Percentiles rank a stretch among this genome's conserved stretches.
These are phyloP conservation scores for Parazoanthus atlanticus DNA, from an alignment of 92 coral and sea anemone genomes.

Conservation along the genomic window DNA sequence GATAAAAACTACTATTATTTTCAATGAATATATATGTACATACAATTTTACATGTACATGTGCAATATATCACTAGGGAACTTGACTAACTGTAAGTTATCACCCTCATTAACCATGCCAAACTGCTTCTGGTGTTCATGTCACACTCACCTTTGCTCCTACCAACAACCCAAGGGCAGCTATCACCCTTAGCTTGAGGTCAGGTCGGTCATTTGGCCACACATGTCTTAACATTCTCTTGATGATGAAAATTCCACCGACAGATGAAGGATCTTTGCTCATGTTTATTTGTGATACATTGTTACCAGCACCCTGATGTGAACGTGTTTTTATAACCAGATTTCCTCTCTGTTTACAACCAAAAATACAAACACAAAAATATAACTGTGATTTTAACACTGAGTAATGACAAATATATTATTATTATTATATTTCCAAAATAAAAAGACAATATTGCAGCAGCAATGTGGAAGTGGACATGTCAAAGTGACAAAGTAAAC, in stretches of 20 bases:
- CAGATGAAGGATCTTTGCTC: constrained; percentile 55
- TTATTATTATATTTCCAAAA: background rate
- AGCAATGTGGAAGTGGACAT: too few species aligned
- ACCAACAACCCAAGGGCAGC: constrained; percentile 81
- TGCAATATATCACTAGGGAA: too few species aligned
- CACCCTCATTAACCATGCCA: too few species aligned
- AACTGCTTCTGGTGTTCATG: background rate
- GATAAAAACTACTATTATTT: too few species aligned
- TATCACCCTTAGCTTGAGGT: constrained; percentile 87
- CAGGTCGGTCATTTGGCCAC: constrained; percentile 98
- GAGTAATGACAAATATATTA: background rate
- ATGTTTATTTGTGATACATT: constrained; percentile 62
- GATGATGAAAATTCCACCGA: constrained; percentile 60
- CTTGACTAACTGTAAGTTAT: too few species aligned
- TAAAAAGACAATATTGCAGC: background rate
- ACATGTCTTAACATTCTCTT: constrained; percentile 94
- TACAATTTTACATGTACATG: too few species aligned
- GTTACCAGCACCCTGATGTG: constrained; percentile 55
- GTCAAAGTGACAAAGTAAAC: too few species aligned
- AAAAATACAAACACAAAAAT: background rate
- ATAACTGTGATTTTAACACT: background rate
- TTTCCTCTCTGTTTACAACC: constrained; percentile 30
- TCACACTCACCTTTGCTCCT: constrained; percentile 83
- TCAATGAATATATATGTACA: too few species aligned
- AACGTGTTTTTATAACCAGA: constrained; percentile 41